Evolutionary conservation across 2,113 vertebrate genomes (phyloP), one percentile per base, ranked within the genome.

Genomic region (Microtus oregoni): DNA sequence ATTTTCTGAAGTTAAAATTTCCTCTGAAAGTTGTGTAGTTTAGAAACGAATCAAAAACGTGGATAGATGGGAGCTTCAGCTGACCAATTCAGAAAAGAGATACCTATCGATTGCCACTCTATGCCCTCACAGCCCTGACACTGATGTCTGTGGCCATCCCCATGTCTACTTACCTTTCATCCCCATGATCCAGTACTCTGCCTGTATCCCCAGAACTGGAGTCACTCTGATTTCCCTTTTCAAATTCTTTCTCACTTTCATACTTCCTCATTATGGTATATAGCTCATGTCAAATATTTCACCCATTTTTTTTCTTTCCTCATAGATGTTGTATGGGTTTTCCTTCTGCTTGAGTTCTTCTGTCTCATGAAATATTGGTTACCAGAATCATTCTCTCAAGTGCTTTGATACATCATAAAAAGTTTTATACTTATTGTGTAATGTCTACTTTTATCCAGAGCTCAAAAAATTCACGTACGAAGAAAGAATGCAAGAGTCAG

Each of bases 81-180:
- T 72, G 58, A 67, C 0, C 3, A n/a, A n/a, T 35, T 86, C 19
- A 22, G 3, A 61, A 12, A 32, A 7, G 6, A 58, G 28, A n/a
- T 1, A 0, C 5, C 61, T 61, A 4, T 2, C 11, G 2, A 11
- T 28, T 22, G 22, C 61, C 9, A 26, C 24, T 2, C 4, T n/a
- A 7, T 1, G 12, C 6, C 35, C 1, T 13, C 11, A 4, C 0
- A 13, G 30, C 0, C 10, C 38, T 47, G 38, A 75, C 52, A 0
- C 1, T 44, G 77, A 63, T 19, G 47, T 17, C 52, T 7, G 15
- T 3, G 19, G 38, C 52, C 20, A 8, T 7, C 4, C 2, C 1
- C n/a, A 41, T 14, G 5, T 3, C 15, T 7, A 24, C 7, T 35
- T 0, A 47, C 1, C 7, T 7, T 26, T 9, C 15, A 38, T 30